Percentiles rank a stretch among this genome's conserved stretches.
Conservation (phyloP, 2,797 vertebrate species). For the Sebastiscus albofasciatus region DNA sequence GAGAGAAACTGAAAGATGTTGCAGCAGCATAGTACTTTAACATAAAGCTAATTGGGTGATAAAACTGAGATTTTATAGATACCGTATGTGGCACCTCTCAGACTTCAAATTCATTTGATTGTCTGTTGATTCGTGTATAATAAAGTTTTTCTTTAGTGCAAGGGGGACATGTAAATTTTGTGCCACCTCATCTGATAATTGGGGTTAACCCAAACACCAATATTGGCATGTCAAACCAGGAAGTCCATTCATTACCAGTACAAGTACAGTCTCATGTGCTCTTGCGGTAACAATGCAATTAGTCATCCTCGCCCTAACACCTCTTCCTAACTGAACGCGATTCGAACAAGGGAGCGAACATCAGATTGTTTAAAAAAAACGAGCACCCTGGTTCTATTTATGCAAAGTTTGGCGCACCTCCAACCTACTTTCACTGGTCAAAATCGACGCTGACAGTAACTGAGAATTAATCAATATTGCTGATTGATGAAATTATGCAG, state of each 20-base stretch:
- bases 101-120: neutral
- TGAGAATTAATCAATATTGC: too few relatives aligned
- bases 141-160: neutral
- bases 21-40: neutral
- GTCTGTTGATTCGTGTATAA: neutral
- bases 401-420: too few relatives aligned
- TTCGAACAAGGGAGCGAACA: too few relatives aligned
- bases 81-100: neutral
- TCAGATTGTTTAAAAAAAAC: too few relatives aligned
- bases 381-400: too few relatives aligned
- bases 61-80: neutral
- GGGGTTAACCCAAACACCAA: too few relatives aligned
- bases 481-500: neutral
- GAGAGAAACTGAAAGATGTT: neutral
- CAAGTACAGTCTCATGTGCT: neutral
- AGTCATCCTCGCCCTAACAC: neutral
- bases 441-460: too few relatives aligned
- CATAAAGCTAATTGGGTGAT: neutral
- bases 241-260: neutral
- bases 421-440: too few relatives aligned
- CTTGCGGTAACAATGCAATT: constrained; percentile 11
- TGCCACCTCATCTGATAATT: neutral
- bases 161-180: neutral
- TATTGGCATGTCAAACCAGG: too few relatives aligned
- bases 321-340: too few relatives aligned